Evolutionary conservation across 2,888 invertebrate species (phyloP).

Genomic region (Hyppa rectilinea): DNA sequence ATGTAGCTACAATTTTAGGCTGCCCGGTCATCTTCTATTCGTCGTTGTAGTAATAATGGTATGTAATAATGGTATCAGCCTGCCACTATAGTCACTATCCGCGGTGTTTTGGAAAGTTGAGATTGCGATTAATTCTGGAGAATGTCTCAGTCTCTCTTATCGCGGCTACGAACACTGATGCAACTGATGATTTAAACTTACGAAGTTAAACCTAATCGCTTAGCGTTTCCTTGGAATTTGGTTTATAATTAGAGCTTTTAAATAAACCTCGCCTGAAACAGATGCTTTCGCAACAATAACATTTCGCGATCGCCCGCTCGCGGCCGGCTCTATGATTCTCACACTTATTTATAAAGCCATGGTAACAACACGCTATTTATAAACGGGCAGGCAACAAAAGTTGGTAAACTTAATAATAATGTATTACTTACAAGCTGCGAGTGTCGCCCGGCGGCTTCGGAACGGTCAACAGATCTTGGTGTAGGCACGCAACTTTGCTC

Average conservation of each 20-base stretch:
- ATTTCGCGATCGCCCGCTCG: constrained; percentile 68
- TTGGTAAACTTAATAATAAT: constrained; percentile 55
- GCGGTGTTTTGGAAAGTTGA: constrained; percentile 22
- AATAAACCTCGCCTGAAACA: constrained; percentile 64
- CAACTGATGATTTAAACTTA: constrained; percentile 13
- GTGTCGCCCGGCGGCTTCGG: constrained; percentile 78
- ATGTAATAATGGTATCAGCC: background rate
- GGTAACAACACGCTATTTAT: constrained; percentile 64
- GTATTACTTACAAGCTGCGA: constrained; percentile 83
- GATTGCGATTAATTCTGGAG: constrained; percentile 11
- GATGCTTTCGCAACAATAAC: constrained; percentile 74
- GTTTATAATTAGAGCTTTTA: constrained; percentile 47
- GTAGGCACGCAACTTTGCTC: constrained; percentile 80
- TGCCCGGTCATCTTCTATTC: background rate
- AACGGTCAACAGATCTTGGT: constrained; percentile 77
- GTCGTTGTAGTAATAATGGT: background rate
- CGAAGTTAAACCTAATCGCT: constrained; percentile 36
- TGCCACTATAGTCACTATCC: background rate
- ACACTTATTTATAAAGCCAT: constrained; percentile 71
- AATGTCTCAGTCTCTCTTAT: background rate
- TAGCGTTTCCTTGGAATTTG: constrained; percentile 38
- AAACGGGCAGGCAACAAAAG: constrained; percentile 53
- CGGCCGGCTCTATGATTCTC: constrained; percentile 63
- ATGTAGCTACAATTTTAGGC: background rate
- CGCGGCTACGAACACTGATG: background rate